These are phyloP conservation scores for Dendropsophus ebraccatus DNA, from an alignment of 2,113 vertebrate genomes.

Conservation along the genomic window DNA sequence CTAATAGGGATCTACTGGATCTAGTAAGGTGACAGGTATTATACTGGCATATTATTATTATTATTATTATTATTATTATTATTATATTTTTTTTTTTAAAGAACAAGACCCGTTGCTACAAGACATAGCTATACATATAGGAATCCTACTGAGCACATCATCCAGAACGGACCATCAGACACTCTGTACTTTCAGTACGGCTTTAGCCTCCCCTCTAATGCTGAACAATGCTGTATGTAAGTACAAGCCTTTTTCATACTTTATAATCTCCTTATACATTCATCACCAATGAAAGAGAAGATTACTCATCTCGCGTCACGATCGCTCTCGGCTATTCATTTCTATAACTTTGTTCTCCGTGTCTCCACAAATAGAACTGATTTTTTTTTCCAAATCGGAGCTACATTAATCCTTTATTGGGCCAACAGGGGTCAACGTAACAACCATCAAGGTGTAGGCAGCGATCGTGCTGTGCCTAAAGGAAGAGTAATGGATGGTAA, in stretches of 20 bases:
- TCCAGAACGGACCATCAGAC: background rate
- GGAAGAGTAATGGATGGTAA: background rate
- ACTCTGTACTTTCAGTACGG: background rate
- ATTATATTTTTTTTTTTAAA: no score
- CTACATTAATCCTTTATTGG: background rate
- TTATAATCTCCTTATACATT: background rate
- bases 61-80: no score
- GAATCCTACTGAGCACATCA: background rate
- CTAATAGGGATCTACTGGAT: no score
- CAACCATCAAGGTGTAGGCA: background rate
- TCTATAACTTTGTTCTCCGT: background rate
- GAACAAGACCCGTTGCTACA: no score
- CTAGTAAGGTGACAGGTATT: no score
- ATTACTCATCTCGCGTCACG: constrained; percentile 10
- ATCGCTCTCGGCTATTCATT: background rate
- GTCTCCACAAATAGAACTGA: background rate
- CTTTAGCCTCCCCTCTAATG: background rate
- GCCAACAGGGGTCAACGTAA: background rate
- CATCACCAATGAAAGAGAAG: constrained; percentile 1
- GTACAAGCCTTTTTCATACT: background rate
- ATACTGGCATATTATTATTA: no score
- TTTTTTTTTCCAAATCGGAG: background rate
- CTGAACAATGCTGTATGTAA: background rate
- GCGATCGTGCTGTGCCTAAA: background rate
- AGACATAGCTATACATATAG: no score